Base-by-base conservation (phyloP, 2,113 vertebrate genomes). In the Dunckerocampus dactyliophorus region DNA sequence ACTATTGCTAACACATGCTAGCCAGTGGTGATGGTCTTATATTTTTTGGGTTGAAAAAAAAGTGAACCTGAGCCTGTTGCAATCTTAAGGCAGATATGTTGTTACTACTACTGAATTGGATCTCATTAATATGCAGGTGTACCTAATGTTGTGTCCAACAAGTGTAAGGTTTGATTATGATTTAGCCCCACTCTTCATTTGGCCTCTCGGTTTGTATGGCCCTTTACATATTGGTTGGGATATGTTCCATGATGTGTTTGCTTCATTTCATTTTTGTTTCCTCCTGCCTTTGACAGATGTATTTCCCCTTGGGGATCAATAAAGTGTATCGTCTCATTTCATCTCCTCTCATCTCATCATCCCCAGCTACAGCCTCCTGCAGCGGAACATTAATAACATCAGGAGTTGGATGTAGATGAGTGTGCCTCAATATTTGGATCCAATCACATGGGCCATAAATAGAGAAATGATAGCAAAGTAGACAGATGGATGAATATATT, bases 281-380 rank as follows among this genome's bases (percentile, higher is more conserved):
- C 48, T 43, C 70, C 77, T 20, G 51, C 58, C 63, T 71, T 50
- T 75, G 81, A 77, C 74, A 67, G 67, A 85, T 73, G 66, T 45
- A 82, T 85, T 67, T 78, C 64, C 72, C 84, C 74, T 82, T 64
- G 67, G 82, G 81, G 77, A 88, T 83, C 77, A 82, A 82, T 86
- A 86, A 86, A 81, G 62, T 68, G 70, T 82, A 73, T 81, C 71
- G 55, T 82, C 69, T 81, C 72, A 77, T 85, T 72, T 80, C 62
- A 79, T 84, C 76, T 82, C 63, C 71, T 70, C 46, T 61, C 76
- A 63, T 82, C 79, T 76, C 71, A 82, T 83, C 76, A 80, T 43
- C 65, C 72, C 72, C 57, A 22, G 72, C 61, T 59, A 56, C 72
- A 71, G 77, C 57, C 62, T 82, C 28, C 69, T 82, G 59, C 73